A percentile compares a stretch with the other conserved stretches of the same genome.
These are phyloP conservation scores for Seriola rivoliana DNA, from an alignment of 2,113 vertebrate species.

Conservation along the genomic window DNA sequence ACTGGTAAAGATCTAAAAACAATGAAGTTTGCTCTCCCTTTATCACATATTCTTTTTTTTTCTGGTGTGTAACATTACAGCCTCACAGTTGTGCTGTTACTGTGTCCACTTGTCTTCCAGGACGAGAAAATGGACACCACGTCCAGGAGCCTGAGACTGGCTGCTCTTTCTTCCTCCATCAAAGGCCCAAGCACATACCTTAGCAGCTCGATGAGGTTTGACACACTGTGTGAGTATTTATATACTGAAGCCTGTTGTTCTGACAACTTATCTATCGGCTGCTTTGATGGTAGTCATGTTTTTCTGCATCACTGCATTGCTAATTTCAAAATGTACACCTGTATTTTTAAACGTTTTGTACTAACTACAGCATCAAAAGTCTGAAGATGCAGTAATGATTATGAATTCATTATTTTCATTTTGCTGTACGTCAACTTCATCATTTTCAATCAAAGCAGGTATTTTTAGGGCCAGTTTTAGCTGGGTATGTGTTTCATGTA, in stretches of 20 bases:
- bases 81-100: not conserved
- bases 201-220: conserved; percentile 82
- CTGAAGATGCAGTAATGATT: too few species aligned
- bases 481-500: not conserved
- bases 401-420: too few species aligned
- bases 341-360: conserved; percentile 9
- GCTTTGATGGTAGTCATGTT: conserved; percentile 5
- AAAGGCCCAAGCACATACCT: conserved; percentile 76
- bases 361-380: not conserved
- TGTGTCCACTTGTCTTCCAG: conserved; percentile 74
- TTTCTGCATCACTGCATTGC: conserved; percentile 9
- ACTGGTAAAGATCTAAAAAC: not conserved
- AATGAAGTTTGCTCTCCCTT: not conserved
- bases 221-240: conserved; percentile 86
- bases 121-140: conserved; percentile 84
- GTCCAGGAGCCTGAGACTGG: conserved; percentile 74
- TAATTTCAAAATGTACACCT: not conserved
- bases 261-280: not conserved
- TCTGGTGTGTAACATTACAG: not conserved
- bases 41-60: not conserved
- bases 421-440: not conserved
- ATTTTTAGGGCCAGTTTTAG: not conserved
- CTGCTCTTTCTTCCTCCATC: conserved; percentile 84
- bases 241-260: not conserved
- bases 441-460: not conserved